A percentile compares a stretch with the other conserved stretches of the same genome.
Conservation (phyloP, 1,140 invertebrate species). For the Scaptomyza pallida region DNA sequence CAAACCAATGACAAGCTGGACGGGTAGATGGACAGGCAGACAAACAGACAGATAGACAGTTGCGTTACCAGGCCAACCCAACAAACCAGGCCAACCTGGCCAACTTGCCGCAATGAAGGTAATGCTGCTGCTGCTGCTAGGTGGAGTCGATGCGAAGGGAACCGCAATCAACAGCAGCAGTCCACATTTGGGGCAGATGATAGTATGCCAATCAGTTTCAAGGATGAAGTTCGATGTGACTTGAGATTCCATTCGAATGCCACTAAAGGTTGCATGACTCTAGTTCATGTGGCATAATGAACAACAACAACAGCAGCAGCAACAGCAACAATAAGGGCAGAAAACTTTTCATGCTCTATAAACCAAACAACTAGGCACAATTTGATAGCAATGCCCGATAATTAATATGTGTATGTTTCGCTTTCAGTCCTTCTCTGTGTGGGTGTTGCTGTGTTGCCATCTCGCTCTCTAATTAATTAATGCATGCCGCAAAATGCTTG, state of each 20-base stretch:
- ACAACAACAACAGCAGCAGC: slow-evolving; percentile 9
- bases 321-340: slow-evolving; percentile 9
- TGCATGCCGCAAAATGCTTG: slow-evolving; percentile 45
- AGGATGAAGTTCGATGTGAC: slow-evolving; percentile 11
- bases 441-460: slow-evolving; percentile 25
- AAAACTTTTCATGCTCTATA: slow-evolving; percentile 17
- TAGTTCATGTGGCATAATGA: slow-evolving; percentile 26
- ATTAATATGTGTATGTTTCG: slow-evolving; percentile 32
- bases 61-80: slow-evolving; percentile 9
- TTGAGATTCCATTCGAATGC: slow-evolving; percentile 51
- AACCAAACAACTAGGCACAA: slow-evolving; percentile 27
- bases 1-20: slow-evolving; percentile 39
- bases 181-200: slow-evolving; percentile 48
- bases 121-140: background rate
- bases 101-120: background rate
- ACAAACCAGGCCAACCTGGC: too few species aligned
- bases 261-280: slow-evolving; percentile 3
- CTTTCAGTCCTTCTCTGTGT: too few species aligned
- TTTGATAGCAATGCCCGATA: slow-evolving; percentile 29
- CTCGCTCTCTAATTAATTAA: slow-evolving; percentile 62
- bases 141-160: background rate
- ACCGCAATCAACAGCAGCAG: slow-evolving; percentile 30
- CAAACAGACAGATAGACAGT: background rate
- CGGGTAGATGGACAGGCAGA: too few species aligned
- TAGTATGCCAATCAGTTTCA: slow-evolving; percentile 34